These are phyloP conservation scores for Eretmocerus hayati DNA, from an alignment of 2,888 invertebrate genomes.

Conservation along the genomic window DNA sequence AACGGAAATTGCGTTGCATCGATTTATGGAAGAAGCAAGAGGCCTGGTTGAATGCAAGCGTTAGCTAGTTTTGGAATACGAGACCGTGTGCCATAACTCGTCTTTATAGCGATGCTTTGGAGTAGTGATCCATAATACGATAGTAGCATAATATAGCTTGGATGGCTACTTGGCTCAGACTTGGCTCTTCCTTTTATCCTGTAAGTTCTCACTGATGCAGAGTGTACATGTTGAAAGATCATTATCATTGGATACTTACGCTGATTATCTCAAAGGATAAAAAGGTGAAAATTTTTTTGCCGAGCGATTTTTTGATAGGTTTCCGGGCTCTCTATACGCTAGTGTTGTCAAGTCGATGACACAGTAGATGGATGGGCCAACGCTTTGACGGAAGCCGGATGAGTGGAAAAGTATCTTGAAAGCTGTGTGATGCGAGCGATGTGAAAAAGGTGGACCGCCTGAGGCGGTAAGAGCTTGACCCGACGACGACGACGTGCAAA, in stretches of 20 bases:
- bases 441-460: too few relatives aligned
- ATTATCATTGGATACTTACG: neutral
- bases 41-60: neutral
- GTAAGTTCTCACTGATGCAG: neutral
- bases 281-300: too few relatives aligned
- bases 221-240: neutral
- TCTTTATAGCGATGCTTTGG: neutral
- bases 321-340: too few relatives aligned
- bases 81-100: neutral
- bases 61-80: neutral
- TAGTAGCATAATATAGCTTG: neutral
- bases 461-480: too few relatives aligned
- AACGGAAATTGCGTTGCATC: neutral
- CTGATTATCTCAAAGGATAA: too few relatives aligned
- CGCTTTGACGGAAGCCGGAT: too few relatives aligned
- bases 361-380: too few relatives aligned
- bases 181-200: neutral
- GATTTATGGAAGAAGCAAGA: neutral
- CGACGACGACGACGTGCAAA: too few relatives aligned
- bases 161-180: neutral
- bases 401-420: too few relatives aligned
- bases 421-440: too few relatives aligned
- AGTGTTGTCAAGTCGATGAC: too few relatives aligned
- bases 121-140: neutral
- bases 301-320: too few relatives aligned